Percentiles rank a stretch among this genome's conserved stretches.
phyloP scores from a whole-genome alignment of 1,140 invertebrate genomes.

The Zaprionus capensis region DNA sequence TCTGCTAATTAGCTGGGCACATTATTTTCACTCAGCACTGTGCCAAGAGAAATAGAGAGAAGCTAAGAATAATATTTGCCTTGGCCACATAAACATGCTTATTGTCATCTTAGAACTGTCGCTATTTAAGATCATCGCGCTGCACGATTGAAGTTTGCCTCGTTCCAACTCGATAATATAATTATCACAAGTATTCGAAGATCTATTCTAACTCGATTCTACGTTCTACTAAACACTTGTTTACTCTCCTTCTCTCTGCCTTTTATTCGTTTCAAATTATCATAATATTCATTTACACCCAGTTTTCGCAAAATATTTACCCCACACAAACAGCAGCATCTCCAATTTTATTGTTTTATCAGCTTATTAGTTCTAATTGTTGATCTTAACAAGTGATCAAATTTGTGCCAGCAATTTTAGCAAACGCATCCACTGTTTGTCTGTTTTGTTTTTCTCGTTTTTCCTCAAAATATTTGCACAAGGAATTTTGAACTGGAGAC shows the following conservation, averaged over 20 bases:
- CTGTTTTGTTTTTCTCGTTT: constrained; percentile 25
- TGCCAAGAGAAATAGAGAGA: background rate
- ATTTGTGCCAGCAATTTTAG: constrained; percentile 9
- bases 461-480: constrained; percentile 62
- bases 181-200: background rate
- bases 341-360: background rate
- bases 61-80: constrained; percentile 6
- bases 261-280: background rate
- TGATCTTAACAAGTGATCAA: constrained; percentile 38
- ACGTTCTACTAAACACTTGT: background rate
- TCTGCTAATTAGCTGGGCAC: constrained; percentile 42
- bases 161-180: background rate
- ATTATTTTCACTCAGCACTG: constrained; percentile 20
- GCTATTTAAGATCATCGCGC: background rate
- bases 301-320: constrained; percentile 30
- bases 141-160: background rate
- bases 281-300: constrained; percentile 1
- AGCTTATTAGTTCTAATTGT: constrained; percentile 25
- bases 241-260: background rate
- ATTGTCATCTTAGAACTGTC: background rate
- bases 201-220: background rate
- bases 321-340: constrained; percentile 14
- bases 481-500: constrained; percentile 30
- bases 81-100: background rate
- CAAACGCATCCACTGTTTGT: constrained; percentile 1